These are phyloP conservation scores for Listrodromus nycthemerus DNA, from an alignment of 2,888 invertebrate genomes.

Conservation along the genomic window DNA sequence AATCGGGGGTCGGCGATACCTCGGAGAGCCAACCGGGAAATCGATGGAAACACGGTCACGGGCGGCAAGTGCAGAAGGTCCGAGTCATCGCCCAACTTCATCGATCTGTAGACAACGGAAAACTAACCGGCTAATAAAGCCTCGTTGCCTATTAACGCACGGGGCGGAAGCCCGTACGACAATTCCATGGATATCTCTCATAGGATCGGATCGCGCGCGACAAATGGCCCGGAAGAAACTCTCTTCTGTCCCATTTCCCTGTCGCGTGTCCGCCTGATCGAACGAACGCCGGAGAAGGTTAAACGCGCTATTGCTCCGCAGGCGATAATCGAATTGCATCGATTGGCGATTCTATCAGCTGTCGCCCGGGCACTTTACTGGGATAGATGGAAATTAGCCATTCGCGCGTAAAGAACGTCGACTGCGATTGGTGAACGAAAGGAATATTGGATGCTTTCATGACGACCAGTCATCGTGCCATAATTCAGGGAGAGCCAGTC, in stretches of 20 bases:
- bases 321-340: constrained; percentile 67
- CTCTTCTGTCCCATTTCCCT: constrained; percentile 69
- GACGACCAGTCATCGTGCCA: constrained; percentile 10
- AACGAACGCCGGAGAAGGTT: constrained; percentile 47
- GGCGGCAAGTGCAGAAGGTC: constrained; percentile 69
- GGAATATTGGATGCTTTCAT: constrained; percentile 19
- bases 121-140: constrained; percentile 69
- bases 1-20: constrained; percentile 40
- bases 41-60: constrained; percentile 49
- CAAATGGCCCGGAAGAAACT: constrained; percentile 74
- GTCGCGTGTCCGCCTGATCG: constrained; percentile 34
- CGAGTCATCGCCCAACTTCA: constrained; percentile 66
- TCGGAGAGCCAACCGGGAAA: constrained; percentile 25
- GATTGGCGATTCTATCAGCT: constrained; percentile 42
- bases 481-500: constrained; percentile 6
- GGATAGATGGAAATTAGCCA: constrained; percentile 42
- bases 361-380: constrained; percentile 22
- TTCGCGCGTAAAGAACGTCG: constrained; percentile 31
- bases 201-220: constrained; percentile 47
- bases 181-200: constrained; percentile 56
- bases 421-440: constrained; percentile 28
- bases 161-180: constrained; percentile 57
- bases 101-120: constrained; percentile 36
- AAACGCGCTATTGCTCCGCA: constrained; percentile 51
- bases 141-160: constrained; percentile 69